Conservation (phyloP, 1,140 invertebrate species). For the Drosophila kohkoa region DNA sequence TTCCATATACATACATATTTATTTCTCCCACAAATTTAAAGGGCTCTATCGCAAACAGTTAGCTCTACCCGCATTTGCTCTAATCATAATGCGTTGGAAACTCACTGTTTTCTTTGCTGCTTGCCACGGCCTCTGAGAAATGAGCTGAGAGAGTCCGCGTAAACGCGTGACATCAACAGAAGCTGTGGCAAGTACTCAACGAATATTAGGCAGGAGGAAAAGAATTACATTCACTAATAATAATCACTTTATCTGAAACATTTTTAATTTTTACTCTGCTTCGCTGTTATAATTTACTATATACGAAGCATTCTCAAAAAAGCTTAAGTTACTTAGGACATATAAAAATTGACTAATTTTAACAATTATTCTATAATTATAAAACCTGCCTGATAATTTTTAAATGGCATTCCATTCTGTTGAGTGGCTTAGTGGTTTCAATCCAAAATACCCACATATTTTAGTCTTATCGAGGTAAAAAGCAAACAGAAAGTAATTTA, state of each 20-base stretch:
- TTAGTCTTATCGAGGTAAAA: conserved; percentile 5
- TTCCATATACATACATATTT: not conserved
- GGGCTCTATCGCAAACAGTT: conserved; percentile 25
- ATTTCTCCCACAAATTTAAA: conserved; percentile 66
- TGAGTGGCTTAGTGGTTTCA: conserved; percentile 20
- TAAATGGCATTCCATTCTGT: conserved; percentile 18
- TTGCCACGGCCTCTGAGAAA: not conserved
- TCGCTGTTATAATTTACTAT: no score
- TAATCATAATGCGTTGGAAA: conserved; percentile 37
- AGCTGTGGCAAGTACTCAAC: conserved; percentile 17
- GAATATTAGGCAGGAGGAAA: not conserved
- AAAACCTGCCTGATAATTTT: conserved; percentile 2
- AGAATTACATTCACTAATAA: no score
- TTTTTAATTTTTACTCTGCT: no score
- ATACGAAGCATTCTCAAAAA: no score
- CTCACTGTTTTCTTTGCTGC: not conserved
- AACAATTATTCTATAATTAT: no score
- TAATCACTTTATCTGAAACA: no score
- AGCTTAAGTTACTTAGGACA: not conserved
- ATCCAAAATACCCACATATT: conserved; percentile 12
- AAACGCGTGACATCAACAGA: conserved; percentile 57
- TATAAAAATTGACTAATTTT: no score
- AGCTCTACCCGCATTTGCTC: conserved; percentile 37
- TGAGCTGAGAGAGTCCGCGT: not conserved
- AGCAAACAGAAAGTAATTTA: not conserved